phyloP scores from a whole-genome alignment of 2,888 invertebrate genomes.

The Melinaea marsaeus region DNA sequence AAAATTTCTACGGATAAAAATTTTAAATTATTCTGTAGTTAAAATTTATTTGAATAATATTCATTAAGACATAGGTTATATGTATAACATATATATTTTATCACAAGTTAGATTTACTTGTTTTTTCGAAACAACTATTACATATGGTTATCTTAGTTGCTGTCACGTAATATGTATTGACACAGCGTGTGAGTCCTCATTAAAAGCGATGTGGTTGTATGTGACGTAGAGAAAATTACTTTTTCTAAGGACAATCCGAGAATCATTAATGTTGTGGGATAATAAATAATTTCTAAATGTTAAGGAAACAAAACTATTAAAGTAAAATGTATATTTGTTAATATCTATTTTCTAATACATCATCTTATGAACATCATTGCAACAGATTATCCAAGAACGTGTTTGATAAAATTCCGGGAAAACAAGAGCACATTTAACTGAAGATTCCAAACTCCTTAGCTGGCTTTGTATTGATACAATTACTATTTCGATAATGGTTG shows the following conservation, averaged over 20 bases:
- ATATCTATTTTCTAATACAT: neutral
- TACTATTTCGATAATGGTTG: no score
- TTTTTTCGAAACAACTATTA: no score
- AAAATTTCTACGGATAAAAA: no score
- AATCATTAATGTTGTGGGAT: neutral
- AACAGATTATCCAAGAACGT: neutral
- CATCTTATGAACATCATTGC: neutral
- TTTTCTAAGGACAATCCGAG: conserved; percentile 19
- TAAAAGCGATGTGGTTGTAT: conserved; percentile 34
- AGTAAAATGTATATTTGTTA: neutral
- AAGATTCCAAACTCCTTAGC: conserved; percentile 29
- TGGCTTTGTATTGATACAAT: conserved; percentile 25
- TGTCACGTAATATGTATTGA: conserved; percentile 4
- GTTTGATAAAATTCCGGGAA: neutral
- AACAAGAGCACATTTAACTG: conserved; percentile 14
- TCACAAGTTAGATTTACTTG: no score
- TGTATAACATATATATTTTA: no score
- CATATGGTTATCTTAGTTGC: neutral
- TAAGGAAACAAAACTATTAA: neutral
- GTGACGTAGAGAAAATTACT: conserved; percentile 47
- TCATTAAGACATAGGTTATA: no score
- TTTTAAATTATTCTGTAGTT: no score
- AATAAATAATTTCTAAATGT: neutral
- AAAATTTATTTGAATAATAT: no score
- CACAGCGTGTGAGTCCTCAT: conserved; percentile 28